Conservation (phyloP, 2,797 vertebrate species). For the Labeo calbasu region DNA sequence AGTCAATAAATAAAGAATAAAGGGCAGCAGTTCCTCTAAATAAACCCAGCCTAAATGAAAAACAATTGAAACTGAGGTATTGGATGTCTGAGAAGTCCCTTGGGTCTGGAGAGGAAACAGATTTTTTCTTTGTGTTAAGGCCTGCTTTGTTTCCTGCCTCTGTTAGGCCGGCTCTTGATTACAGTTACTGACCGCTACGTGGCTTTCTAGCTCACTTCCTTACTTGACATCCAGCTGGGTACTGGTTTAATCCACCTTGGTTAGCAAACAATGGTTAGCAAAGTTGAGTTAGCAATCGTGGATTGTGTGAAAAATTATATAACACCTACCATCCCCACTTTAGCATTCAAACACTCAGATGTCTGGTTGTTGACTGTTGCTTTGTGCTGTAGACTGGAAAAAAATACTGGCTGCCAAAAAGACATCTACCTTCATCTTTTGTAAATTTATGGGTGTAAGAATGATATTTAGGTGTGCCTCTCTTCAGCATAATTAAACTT, state of each 20-base stretch:
- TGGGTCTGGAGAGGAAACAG: constrained; percentile 74
- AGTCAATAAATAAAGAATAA: constrained; percentile 66
- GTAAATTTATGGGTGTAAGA: constrained; percentile 64
- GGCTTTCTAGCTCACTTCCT: constrained; percentile 42
- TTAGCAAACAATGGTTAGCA: constrained; percentile 10
- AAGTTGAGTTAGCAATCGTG: neutral
- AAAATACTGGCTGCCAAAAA: constrained; percentile 74
- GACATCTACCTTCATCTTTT: constrained; percentile 77
- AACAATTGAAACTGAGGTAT: constrained; percentile 65
- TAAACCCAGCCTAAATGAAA: constrained; percentile 64
- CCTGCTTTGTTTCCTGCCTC: constrained; percentile 60
- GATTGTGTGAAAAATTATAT: constrained; percentile 19
- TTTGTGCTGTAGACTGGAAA: constrained; percentile 68
- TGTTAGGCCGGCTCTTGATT: constrained; percentile 54
- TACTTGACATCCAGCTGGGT: constrained; percentile 27
- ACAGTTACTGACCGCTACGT: constrained; percentile 47
- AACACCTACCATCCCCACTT: constrained; percentile 31
- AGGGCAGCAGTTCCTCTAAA: constrained; percentile 68
- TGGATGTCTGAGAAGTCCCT: constrained; percentile 66
- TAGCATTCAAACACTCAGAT: constrained; percentile 25
- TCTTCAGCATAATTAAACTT: constrained; percentile 74
- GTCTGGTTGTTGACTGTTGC: constrained; percentile 65
- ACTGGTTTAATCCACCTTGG: constrained; percentile 31
- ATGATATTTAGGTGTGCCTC: constrained; percentile 74
- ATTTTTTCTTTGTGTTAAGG: constrained; percentile 64